Percentiles rank a stretch among this genome's conserved stretches.
Evolutionary conservation across 2,113 vertebrate species (phyloP).

Genomic region (Zootoca vivipara): DNA sequence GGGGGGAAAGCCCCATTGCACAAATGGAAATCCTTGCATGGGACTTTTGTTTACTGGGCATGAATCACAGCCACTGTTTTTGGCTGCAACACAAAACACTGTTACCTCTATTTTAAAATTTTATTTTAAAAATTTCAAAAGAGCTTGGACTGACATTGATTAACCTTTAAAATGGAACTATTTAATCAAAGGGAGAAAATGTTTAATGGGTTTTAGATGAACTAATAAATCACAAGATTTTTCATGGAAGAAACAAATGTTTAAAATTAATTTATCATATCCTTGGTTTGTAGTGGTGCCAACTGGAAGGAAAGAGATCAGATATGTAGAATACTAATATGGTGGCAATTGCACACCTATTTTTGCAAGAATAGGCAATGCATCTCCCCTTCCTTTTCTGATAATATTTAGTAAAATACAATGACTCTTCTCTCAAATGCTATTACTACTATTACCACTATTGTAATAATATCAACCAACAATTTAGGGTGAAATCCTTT

Average conservation of each 20-base stretch:
- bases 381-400: neutral
- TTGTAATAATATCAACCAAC: too few species aligned
- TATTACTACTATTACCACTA: neutral
- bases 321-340: fast-evolving
- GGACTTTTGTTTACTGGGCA: too few species aligned
- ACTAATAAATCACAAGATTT: constrained; percentile 72
- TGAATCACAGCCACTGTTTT: neutral
- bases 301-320: neutral
- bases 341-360: neutral
- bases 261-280: constrained; percentile 26
- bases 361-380: constrained; percentile 7
- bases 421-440: neutral
- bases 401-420: constrained; percentile 16
- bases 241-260: constrained; percentile 62
- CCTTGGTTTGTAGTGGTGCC: neutral
- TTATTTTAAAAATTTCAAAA: neutral
- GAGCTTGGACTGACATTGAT: constrained; percentile 50
- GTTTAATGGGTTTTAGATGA: constrained; percentile 76
- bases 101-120: neutral
- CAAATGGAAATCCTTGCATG: too few species aligned
- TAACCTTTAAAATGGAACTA: constrained; percentile 72
- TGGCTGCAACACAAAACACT: neutral
- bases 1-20: too few species aligned
- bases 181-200: constrained; percentile 74
- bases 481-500: neutral